A percentile compares a stretch with the other conserved stretches of the same genome.
Evolutionary conservation across 2,113 vertebrate species (phyloP).

Genomic region (Oriolus oriolus): DNA sequence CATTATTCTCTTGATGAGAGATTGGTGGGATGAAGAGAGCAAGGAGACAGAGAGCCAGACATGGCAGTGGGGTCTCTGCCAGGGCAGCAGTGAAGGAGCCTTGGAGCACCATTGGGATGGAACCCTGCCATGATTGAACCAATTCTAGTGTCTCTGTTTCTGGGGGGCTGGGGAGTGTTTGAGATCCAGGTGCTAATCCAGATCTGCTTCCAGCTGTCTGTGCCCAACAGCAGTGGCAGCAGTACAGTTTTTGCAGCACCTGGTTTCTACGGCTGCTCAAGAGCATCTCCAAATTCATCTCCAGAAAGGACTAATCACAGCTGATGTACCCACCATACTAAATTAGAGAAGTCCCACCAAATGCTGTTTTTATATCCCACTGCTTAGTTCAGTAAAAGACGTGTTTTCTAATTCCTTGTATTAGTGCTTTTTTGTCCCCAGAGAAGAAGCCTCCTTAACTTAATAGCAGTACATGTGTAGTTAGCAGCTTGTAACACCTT

Average conservation of each 20-base stretch:
- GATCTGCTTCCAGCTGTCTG: neutral
- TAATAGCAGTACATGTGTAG: neutral
- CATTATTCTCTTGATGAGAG: neutral
- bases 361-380: neutral
- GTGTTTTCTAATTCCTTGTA: neutral
- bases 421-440: neutral
- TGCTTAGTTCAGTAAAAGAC: neutral
- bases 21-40: neutral
- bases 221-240: neutral
- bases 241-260: neutral
- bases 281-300: neutral
- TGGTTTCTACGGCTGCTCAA: neutral
- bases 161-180: accelerated
- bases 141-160: neutral
- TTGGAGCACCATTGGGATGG: accelerated
- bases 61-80: accelerated
- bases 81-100: neutral
- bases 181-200: neutral
- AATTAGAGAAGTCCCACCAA: neutral
- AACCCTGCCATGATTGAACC: neutral
- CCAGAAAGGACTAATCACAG: neutral
- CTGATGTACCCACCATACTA: neutral
- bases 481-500: neutral
- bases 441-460: neutral
- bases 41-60: neutral